Evolutionary conservation across 2,113 vertebrate genomes (phyloP).

Genomic region (Apodemus sylvaticus): DNA sequence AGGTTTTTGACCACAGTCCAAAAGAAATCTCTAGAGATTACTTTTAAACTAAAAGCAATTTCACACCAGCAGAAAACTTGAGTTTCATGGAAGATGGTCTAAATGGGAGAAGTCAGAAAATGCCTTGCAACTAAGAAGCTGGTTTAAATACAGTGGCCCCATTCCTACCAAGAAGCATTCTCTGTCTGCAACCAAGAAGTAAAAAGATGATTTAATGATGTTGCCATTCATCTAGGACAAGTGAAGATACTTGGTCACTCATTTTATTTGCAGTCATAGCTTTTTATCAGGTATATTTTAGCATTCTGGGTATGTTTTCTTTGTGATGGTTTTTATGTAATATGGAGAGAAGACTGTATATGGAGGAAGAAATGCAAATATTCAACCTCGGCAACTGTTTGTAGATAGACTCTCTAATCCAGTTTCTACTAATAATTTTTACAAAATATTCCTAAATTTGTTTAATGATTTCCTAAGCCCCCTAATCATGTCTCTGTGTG

Average conservation of each 20-base stretch:
- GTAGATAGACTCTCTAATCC: background rate
- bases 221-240: background rate
- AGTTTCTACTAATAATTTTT: conserved; percentile 17
- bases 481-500: background rate
- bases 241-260: background rate
- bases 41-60: conserved; percentile 63
- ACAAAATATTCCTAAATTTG: background rate
- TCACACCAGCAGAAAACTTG: conserved; percentile 57
- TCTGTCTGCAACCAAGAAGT: conserved; percentile 32
- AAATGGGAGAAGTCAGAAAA: conserved; percentile 8
- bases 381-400: background rate
- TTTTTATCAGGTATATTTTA: conserved; percentile 48
- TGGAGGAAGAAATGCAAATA: background rate
- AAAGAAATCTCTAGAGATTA: conserved; percentile 43
- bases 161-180: background rate
- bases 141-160: background rate
- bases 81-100: conserved; percentile 45
- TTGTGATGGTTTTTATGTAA: conserved; percentile 25
- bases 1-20: conserved; percentile 41
- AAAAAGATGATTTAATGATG: background rate
- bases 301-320: background rate
- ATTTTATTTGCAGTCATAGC: background rate
- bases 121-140: background rate
- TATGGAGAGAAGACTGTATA: background rate
- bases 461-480: conserved; percentile 12